Percentiles rank a stretch among this genome's conserved stretches.
Evolutionary conservation across 2,113 vertebrate species (phyloP).

Genomic region (Cricetomys ansorgei): DNA sequence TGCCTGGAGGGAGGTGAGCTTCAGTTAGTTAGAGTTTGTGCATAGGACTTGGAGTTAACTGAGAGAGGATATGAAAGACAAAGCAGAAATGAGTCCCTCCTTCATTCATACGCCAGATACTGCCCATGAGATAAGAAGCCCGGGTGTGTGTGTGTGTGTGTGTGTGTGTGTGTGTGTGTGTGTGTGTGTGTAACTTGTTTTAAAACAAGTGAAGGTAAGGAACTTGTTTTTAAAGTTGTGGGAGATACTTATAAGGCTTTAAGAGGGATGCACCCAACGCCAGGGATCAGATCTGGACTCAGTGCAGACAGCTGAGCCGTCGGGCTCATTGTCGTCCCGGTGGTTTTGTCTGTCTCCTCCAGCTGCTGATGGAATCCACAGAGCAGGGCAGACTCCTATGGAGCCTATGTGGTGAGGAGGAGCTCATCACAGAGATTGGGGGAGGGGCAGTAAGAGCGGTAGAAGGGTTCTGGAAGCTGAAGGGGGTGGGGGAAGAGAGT

Average conservation of each 20-base stretch:
- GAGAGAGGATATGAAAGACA: neutral
- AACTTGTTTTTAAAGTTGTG: neutral
- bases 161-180: too few species aligned
- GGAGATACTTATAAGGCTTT: neutral
- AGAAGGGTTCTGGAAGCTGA: neutral
- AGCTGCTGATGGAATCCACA: neutral
- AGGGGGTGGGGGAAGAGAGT: neutral
- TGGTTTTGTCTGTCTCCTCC: fast-evolving
- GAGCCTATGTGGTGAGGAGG: neutral
- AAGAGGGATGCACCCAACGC: neutral
- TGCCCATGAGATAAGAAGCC: neutral
- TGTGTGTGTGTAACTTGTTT: too few species aligned
- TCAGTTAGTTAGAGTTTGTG: neutral
- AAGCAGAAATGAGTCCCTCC: neutral
- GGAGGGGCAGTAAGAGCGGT: neutral
- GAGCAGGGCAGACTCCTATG: neutral
- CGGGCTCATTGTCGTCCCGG: fast-evolving
- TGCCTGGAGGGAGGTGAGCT: neutral
- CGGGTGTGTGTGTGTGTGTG: too few species aligned
- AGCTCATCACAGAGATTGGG: neutral
- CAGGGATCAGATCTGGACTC: neutral
- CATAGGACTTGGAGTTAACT: neutral
- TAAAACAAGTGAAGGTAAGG: neutral
- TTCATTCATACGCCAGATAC: neutral
- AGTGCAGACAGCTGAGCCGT: neutral